A percentile compares a stretch with the other conserved stretches of the same genome.
These are phyloP conservation scores for Coluber constrictor DNA, from an alignment of 2,797 vertebrate genomes.

Conservation along the genomic window DNA sequence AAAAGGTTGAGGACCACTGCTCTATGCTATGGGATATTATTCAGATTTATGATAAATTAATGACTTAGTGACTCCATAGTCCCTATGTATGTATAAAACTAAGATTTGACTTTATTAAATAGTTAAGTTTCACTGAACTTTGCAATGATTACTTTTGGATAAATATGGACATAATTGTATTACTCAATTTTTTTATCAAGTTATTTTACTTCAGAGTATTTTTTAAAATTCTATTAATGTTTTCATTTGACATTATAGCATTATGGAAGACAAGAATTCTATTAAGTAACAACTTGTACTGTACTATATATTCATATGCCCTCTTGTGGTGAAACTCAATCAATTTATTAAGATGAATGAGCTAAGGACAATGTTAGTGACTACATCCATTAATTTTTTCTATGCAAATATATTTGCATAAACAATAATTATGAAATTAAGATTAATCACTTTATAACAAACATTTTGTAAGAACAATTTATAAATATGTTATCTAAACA, in stretches of 20 bases:
- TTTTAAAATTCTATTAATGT: rapidly evolving
- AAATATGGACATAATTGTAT: neutral
- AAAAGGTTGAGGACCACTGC: neutral
- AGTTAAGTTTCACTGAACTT: neutral
- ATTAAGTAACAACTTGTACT: constrained; percentile 25
- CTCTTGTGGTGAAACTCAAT: constrained; percentile 49
- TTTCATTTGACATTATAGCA: neutral
- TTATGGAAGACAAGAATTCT: neutral
- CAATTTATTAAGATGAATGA: neutral
- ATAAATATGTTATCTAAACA: neutral
- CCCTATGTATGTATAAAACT: neutral
- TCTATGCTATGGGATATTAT: neutral
- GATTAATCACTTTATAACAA: neutral
- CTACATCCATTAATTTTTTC: rapidly evolving
- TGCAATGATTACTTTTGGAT: neutral
- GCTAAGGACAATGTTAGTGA: neutral
- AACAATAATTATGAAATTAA: neutral
- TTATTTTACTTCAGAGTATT: neutral
- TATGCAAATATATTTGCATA: neutral
- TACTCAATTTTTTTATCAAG: neutral
- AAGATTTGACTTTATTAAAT: neutral
- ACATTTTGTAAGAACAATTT: constrained; percentile 16
- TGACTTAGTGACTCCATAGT: neutral
- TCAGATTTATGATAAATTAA: neutral
- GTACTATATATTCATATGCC: constrained; percentile 41